Evolutionary conservation across 2,113 vertebrate species (phyloP).

Genomic region (Charadrius vociferus): DNA sequence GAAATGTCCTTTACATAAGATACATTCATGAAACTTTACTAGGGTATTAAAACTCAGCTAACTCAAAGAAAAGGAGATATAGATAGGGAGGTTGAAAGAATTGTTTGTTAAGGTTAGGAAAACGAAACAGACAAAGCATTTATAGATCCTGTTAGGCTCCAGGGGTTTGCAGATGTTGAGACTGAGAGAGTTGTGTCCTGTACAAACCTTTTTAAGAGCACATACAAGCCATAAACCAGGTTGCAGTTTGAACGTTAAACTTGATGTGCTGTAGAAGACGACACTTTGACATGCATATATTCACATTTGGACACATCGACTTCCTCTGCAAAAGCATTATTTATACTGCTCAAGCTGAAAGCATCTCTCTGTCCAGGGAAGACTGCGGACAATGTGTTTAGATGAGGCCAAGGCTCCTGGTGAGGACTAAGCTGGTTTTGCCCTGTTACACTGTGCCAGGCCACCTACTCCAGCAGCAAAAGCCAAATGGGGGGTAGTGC

Average conservation of each 20-base stretch:
- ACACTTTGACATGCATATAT: neutral
- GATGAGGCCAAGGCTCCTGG: neutral
- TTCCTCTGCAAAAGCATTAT: neutral
- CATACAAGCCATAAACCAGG: neutral
- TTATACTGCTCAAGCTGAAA: neutral
- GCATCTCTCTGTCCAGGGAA: neutral
- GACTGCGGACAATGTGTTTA: neutral
- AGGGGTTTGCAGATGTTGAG: neutral
- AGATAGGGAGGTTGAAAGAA: neutral
- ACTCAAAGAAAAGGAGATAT: neutral
- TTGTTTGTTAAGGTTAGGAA: neutral
- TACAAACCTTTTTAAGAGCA: neutral
- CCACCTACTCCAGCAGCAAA: neutral
- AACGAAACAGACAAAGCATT: neutral
- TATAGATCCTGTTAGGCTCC: neutral
- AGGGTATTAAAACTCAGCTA: neutral
- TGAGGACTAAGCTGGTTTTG: neutral
- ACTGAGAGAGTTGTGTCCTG: neutral
- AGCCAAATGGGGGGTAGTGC: neutral
- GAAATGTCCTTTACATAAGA: neutral
- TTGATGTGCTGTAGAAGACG: neutral
- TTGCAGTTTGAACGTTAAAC: neutral
- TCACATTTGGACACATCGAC: neutral
- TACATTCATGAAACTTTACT: neutral
- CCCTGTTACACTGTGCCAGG: neutral